These are phyloP conservation scores for Hyaena hyaena DNA, from an alignment of 2,113 vertebrate species.

Conservation along the genomic window DNA sequence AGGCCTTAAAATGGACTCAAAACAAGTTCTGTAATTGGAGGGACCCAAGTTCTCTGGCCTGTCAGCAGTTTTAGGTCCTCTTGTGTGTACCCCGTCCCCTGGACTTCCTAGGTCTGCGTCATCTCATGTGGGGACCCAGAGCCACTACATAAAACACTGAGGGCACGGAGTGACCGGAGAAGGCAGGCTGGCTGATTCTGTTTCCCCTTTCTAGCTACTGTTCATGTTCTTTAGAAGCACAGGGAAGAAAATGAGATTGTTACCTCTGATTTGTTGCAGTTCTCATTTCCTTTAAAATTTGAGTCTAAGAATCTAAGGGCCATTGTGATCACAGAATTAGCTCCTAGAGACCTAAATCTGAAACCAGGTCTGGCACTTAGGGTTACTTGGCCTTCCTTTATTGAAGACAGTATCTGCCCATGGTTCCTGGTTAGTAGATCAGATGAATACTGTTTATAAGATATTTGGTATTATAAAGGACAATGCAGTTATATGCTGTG, in stretches of 20 bases:
- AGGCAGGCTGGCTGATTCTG: background rate
- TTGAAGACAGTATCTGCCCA: background rate
- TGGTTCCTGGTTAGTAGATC: background rate
- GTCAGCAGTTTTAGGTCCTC: background rate
- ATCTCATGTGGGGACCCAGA: background rate
- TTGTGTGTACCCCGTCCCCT: background rate
- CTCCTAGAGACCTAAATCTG: background rate
- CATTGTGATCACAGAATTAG: background rate
- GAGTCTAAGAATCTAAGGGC: background rate
- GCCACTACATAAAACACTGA: background rate
- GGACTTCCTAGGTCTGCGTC: background rate
- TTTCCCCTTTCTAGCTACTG: background rate
- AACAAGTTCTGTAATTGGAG: background rate
- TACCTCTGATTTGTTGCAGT: background rate
- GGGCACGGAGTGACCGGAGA: background rate
- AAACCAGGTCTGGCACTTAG: background rate
- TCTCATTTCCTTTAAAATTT: background rate
- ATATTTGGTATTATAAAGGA: background rate
- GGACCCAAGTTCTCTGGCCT: background rate
- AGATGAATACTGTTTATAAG: background rate
- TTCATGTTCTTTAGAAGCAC: background rate
- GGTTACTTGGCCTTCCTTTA: background rate
- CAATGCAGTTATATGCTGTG: background rate
- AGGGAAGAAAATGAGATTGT: background rate
- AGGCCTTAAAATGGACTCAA: background rate